These are phyloP conservation scores for Prolemur simus DNA, from an alignment of 2,113 vertebrate species.

Conservation along the genomic window DNA sequence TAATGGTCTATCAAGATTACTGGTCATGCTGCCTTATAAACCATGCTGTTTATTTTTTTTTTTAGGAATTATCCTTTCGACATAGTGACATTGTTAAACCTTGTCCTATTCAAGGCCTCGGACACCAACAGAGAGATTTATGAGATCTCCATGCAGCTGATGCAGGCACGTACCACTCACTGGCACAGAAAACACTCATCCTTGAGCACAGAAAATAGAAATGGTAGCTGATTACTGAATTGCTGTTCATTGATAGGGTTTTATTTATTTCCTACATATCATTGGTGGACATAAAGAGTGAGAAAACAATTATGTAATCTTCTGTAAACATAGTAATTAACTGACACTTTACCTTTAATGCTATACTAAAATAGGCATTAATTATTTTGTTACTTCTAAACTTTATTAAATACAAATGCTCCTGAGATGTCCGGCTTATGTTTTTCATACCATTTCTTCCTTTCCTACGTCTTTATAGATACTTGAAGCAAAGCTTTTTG, in stretches of 20 bases:
- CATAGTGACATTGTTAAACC: conserved; percentile 95
- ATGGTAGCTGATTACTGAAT: neutral
- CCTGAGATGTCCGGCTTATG: neutral
- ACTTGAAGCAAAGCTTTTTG: conserved; percentile 95
- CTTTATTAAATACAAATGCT: conserved; percentile 1
- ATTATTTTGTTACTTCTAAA: neutral
- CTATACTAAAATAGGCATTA: neutral
- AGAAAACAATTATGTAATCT: neutral
- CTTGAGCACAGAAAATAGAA: neutral
- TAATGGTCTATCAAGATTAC: neutral
- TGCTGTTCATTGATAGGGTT: neutral
- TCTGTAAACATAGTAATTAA: neutral
- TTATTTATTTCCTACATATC: neutral
- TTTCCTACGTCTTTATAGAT: conserved; percentile 85
- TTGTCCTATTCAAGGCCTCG: conserved; percentile 98
- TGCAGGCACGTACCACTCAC: conserved; percentile 90
- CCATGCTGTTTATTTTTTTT: conserved; percentile 74
- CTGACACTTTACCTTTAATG: neutral
- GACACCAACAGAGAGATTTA: conserved; percentile 98
- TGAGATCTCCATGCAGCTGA: conserved; percentile 99
- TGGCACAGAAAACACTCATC: neutral
- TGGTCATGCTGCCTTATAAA: neutral
- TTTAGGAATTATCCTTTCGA: conserved; percentile 98
- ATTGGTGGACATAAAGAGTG: neutral
- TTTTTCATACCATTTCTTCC: neutral